Evolutionary conservation across 2,888 invertebrate species (phyloP).

Genomic region (Coelopa pilipes): DNA sequence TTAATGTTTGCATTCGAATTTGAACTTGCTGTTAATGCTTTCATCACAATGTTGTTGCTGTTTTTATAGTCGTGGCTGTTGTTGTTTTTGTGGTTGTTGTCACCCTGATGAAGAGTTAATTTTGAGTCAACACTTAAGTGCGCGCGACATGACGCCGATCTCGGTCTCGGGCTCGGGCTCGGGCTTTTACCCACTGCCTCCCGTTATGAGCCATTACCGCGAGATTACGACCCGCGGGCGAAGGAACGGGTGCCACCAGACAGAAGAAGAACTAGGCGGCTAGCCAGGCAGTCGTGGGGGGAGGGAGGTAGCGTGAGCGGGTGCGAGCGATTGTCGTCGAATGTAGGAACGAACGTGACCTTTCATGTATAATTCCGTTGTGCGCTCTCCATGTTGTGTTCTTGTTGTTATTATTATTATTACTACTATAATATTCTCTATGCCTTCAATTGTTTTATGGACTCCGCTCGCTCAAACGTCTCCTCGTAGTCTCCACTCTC

Average conservation of each 20-base stretch:
- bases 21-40: background rate
- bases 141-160: background rate
- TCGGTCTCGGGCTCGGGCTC: too few species aligned
- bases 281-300: too few species aligned
- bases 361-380: background rate
- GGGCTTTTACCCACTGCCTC: background rate
- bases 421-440: background rate
- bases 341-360: background rate
- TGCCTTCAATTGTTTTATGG: background rate
- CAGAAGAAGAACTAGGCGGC: background rate
- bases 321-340: background rate
- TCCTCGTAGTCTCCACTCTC: background rate
- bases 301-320: background rate
- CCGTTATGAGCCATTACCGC: background rate
- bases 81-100: conserved; percentile 6
- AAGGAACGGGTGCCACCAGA: background rate
- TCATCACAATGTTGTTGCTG: background rate
- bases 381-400: too few species aligned
- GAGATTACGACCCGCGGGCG: background rate
- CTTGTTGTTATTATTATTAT: background rate
- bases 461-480: background rate
- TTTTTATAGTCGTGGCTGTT: background rate
- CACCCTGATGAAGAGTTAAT: background rate
- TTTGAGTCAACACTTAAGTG: conserved; percentile 14
- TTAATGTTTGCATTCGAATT: background rate